Evolutionary conservation across 2,888 invertebrate species (phyloP), one percentile per base, ranked within the genome.

Genomic region (Tiliacea citrago): DNA sequence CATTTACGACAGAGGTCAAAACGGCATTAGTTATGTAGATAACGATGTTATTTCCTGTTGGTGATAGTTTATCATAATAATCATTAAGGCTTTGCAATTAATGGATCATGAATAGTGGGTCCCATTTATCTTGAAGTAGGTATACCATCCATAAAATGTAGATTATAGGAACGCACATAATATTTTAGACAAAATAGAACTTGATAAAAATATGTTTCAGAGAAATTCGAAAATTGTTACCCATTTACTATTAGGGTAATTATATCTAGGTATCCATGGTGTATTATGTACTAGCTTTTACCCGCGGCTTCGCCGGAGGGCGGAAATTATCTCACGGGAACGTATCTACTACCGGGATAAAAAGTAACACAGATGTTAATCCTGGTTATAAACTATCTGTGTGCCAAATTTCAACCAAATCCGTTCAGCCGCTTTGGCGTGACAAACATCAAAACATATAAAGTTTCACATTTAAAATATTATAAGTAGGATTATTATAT

Each of bases 1-100:
- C 61, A 74, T 45, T 35, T 21, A 24, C 5, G 18, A 39, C 29
- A 29, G 42, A 45, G 47, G 39, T 58, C 73, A 73, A 35, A 60
- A n/a, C 45, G 0, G 0, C 16, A 55, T 39, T 55, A 29, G 55
- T 45, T 53, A 74, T 53, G 35, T 45, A 66, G 39, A 39, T 47
- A 39, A 42, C 53, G n/a, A 75, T 65, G 63, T 65, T 75, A 65
- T 63, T 74, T 74, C 75, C 75, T 53, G 63, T 47, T 75, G 4
- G 75, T 9, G 21, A 63, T 53, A 74, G 6, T 75, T 75, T 75
- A 4, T 61, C 73, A 45, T 53, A 72, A 58, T 24, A 21, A 57
- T 58, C 21, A 75, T 62, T 62, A 75, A 53, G 62, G 45, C 35
- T 62, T 61, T 63, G 16, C 16, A 35, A 8, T 61, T 21, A 63